Conservation (phyloP, 2,797 vertebrate species). For the Gadopsis marmoratus region DNA sequence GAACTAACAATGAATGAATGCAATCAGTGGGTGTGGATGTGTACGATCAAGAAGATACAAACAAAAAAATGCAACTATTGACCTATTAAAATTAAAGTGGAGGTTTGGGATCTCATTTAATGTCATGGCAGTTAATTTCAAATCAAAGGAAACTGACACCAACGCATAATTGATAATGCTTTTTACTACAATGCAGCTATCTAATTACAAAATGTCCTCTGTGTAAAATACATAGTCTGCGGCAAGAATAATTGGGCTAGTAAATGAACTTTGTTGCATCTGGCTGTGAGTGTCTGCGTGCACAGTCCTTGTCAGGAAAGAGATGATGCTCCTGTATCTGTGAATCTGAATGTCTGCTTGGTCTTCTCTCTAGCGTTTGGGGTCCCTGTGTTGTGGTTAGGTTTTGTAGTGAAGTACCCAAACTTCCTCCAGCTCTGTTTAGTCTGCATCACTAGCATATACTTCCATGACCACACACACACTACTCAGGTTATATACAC, state of each 20-base stretch:
- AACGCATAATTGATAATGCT: background rate
- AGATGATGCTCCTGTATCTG: background rate
- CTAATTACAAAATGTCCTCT: background rate
- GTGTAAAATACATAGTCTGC: slow-evolving; percentile 16
- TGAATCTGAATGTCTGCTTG: slow-evolving; percentile 31
- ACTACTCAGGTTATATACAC: slow-evolving; percentile 23
- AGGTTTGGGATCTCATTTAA: background rate
- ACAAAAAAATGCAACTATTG: background rate
- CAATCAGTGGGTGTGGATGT: background rate
- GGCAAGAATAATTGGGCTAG: slow-evolving; percentile 5
- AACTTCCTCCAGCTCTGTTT: slow-evolving; percentile 77
- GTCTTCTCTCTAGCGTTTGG: slow-evolving; percentile 35
- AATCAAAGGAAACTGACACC: background rate
- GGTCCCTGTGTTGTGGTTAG: slow-evolving; percentile 66
- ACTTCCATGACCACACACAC: slow-evolving; percentile 60
- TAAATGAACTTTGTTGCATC: slow-evolving; percentile 25
- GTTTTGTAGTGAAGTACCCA: slow-evolving; percentile 57
- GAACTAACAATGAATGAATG: background rate
- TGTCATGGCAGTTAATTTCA: background rate
- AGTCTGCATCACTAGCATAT: slow-evolving; percentile 67
- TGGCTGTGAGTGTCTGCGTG: background rate
- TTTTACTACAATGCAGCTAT: background rate
- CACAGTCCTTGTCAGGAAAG: slow-evolving; percentile 8
- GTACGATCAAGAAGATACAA: background rate
- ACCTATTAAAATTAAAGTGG: background rate